Conservation (phyloP, 2,113 vertebrate species). For the Sarotherodon lohbergeri region DNA sequence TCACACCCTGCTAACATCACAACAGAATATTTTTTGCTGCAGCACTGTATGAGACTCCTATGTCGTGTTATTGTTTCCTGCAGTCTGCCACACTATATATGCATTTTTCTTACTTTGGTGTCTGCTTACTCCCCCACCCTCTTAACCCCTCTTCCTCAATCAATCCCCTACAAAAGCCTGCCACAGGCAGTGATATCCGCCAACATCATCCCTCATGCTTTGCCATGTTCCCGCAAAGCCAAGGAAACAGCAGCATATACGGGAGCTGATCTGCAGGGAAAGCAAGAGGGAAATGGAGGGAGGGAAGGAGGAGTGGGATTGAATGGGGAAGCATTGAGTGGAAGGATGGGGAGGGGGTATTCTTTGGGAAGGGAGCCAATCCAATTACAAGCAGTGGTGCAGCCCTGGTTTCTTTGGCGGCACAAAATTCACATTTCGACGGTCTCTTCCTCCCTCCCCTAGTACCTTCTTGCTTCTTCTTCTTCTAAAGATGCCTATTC, state of each 20-base stretch:
- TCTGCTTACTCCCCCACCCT: slow-evolving; percentile 22
- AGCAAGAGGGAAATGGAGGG: slow-evolving; percentile 30
- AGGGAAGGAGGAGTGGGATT: slow-evolving; percentile 11
- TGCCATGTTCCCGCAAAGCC: slow-evolving; percentile 58
- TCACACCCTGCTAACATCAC: background rate
- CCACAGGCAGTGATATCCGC: slow-evolving; percentile 11
- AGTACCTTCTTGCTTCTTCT: slow-evolving; percentile 8
- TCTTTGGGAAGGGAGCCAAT: slow-evolving; percentile 80
- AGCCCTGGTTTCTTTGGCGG: slow-evolving; percentile 65
- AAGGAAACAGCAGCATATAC: slow-evolving; percentile 67
- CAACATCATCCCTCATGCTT: slow-evolving; percentile 37
- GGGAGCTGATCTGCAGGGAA: slow-evolving; percentile 55
- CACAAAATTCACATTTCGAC: slow-evolving; percentile 74
- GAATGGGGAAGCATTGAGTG: slow-evolving; percentile 41
- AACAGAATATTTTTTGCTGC: background rate
- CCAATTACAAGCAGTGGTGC: slow-evolving; percentile 77
- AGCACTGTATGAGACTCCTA: background rate
- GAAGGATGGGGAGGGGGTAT: slow-evolving; percentile 49
- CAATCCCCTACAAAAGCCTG: slow-evolving; percentile 41
- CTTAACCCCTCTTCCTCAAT: slow-evolving; percentile 46
- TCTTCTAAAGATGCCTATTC: slow-evolving; percentile 11
- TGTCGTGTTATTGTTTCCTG: slow-evolving; percentile 6
- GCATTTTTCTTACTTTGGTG: slow-evolving; percentile 10
- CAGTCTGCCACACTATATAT: background rate
- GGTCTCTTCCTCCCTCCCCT: slow-evolving; percentile 42